phyloP scores from a whole-genome alignment of 2,113 vertebrate genomes.

The Smithornis capensis region DNA sequence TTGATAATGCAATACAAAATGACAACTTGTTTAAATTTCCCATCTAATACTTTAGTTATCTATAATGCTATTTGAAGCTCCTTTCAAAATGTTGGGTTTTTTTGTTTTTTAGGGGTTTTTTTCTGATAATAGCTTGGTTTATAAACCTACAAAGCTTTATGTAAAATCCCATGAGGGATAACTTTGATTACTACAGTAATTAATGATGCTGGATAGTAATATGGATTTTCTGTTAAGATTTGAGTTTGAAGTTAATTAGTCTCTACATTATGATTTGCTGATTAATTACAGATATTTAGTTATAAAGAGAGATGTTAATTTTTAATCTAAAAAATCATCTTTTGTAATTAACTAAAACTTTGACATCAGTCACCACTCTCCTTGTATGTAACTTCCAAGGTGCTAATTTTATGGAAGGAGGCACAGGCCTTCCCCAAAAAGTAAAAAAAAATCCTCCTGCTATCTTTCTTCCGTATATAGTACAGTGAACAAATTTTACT shows the following conservation, averaged over 20 bases:
- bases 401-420: conserved; percentile 1
- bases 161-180: conserved; percentile 85
- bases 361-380: conserved; percentile 68
- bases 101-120: too few relatives aligned
- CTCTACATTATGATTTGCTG: conserved; percentile 94
- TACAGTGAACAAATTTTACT: background rate
- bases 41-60: conserved; percentile 37
- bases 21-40: conserved; percentile 54
- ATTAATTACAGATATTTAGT: conserved; percentile 99
- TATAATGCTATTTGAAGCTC: conserved; percentile 54
- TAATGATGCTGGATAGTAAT: conserved; percentile 90
- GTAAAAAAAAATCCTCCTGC: background rate
- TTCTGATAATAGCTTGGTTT: conserved; percentile 67
- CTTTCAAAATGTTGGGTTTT: conserved; percentile 34
- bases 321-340: conserved; percentile 97
- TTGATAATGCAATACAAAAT: background rate
- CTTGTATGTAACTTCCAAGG: conserved; percentile 54
- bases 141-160: conserved; percentile 85
- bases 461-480: background rate
- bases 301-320: conserved; percentile 96
- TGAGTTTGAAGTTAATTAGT: conserved; percentile 97
- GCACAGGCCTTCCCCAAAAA: background rate
- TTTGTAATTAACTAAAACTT: conserved; percentile 89
- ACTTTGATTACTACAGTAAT: conserved; percentile 96
- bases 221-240: conserved; percentile 94